These are phyloP conservation scores for Lamellibrachia satsuma DNA, from an alignment of 2,888 invertebrate species.

Conservation along the genomic window DNA sequence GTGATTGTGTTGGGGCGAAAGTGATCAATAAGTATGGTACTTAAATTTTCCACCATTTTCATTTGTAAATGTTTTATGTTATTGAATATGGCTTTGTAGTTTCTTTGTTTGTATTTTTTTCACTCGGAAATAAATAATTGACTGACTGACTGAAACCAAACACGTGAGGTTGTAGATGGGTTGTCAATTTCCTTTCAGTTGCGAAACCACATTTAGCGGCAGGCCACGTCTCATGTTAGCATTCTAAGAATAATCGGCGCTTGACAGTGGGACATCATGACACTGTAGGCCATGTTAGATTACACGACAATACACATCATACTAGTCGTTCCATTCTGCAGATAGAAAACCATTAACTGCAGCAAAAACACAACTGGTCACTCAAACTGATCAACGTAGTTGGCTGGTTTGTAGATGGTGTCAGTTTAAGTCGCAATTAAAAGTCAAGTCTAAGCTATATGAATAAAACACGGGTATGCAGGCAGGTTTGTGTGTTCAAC, in stretches of 20 bases:
- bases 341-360: neutral
- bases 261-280: neutral
- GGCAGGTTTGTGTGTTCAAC: neutral
- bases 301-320: neutral
- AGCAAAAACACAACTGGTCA: neutral
- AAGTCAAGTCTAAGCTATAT: neutral
- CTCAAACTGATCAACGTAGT: neutral
- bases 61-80: no score
- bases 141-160: no score
- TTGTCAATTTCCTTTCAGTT: no score
- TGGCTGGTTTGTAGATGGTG: neutral
- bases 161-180: no score
- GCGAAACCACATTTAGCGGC: no score
- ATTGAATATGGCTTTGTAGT: no score
- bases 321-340: neutral
- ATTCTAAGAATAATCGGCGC: neutral
- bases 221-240: neutral
- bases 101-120: no score
- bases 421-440: neutral
- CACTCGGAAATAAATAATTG: no score
- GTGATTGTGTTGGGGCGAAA: no score
- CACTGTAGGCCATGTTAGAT: neutral
- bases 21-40: no score
- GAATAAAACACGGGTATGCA: neutral
- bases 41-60: no score